phyloP scores from a whole-genome alignment of 37 sponge, comb jelly and placozoan genomes.

The Geodia barretti region DNA sequence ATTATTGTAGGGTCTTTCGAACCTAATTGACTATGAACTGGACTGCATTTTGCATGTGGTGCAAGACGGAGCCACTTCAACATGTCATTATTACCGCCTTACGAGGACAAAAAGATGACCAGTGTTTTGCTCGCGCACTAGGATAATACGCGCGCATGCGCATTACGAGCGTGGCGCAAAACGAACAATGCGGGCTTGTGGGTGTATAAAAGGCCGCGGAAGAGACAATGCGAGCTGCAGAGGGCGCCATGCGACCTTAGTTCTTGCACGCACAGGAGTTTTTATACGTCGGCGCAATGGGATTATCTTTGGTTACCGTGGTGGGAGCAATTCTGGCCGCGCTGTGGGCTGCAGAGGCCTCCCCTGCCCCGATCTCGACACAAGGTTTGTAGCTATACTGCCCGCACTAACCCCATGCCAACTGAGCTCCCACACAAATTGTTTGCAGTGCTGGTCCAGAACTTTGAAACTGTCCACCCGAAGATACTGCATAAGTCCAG shows the following conservation, averaged over 20 bases:
- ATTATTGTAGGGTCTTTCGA: slow-evolving; percentile 29
- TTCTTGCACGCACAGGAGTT: too few species aligned
- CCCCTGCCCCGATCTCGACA: background rate
- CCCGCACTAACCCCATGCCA: too few species aligned
- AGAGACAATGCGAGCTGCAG: too few species aligned
- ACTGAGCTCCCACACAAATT: too few species aligned
- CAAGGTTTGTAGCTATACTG: background rate
- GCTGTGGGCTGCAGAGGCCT: background rate
- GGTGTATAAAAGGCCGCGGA: too few species aligned
- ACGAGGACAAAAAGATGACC: slow-evolving; percentile 13
- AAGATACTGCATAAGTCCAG: background rate
- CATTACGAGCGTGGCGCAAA: too few species aligned
- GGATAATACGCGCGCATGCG: background rate
- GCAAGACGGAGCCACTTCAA: slow-evolving; percentile 1
- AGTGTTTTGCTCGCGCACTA: background rate
- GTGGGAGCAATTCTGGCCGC: background rate
- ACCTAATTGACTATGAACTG: slow-evolving; percentile 69
- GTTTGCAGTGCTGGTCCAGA: background rate
- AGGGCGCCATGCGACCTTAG: too few species aligned
- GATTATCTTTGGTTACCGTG: background rate
- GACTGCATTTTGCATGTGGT: slow-evolving; percentile 60
- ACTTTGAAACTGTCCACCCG: background rate
- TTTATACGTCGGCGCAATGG: background rate
- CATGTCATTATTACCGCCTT: slow-evolving; percentile 52
- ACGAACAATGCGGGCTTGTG: too few species aligned